Percentiles rank a stretch among this genome's conserved stretches.
These are phyloP conservation scores for Dysmachus trigonus DNA, from an alignment of 2,888 invertebrate species.

Conservation along the genomic window DNA sequence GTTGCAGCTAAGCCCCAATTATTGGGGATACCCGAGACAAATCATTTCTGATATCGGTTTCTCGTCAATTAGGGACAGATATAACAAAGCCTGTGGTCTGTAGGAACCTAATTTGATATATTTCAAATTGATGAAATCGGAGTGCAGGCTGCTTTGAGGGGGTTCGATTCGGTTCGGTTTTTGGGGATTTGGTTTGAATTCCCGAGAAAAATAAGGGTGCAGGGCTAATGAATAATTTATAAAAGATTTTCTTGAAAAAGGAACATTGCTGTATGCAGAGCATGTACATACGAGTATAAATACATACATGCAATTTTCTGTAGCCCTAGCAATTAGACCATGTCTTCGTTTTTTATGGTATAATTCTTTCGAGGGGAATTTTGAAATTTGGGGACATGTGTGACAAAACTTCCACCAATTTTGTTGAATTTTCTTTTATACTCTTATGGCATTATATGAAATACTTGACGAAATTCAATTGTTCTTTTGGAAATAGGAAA, in stretches of 20 bases:
- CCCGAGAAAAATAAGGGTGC: neutral
- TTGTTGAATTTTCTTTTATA: too few species aligned
- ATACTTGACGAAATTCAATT: too few species aligned
- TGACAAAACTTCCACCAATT: too few species aligned
- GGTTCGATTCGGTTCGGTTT: too few species aligned
- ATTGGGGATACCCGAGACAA: neutral
- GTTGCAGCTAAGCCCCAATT: neutral
- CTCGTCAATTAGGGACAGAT: neutral
- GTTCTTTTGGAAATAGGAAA: too few species aligned
- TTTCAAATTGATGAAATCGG: neutral
- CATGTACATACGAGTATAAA: neutral
- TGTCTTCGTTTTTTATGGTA: too few species aligned
- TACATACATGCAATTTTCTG: neutral
- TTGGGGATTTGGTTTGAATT: neutral
- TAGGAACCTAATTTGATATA: neutral
- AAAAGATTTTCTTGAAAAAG: neutral
- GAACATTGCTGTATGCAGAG: neutral
- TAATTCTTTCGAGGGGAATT: too few species aligned
- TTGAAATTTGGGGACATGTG: too few species aligned
- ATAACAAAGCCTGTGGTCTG: neutral
- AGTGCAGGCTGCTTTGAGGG: neutral
- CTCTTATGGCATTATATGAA: too few species aligned
- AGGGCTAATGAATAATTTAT: neutral
- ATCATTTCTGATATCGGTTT: neutral
- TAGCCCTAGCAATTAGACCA: neutral